phyloP scores from a whole-genome alignment of 2,888 invertebrate species.

The Drosophila villosipedis region DNA sequence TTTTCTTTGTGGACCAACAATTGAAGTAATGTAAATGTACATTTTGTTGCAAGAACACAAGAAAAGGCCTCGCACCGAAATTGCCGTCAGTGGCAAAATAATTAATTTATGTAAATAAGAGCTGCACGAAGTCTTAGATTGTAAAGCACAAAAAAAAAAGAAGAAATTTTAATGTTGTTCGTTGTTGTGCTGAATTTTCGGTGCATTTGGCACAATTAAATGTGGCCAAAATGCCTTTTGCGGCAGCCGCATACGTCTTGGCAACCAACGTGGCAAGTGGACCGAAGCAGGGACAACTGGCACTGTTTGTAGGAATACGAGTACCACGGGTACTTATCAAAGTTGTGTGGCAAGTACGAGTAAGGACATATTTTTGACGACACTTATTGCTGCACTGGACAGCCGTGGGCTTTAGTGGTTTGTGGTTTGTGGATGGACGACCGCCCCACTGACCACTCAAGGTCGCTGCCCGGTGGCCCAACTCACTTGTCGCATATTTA shows the following conservation, averaged over 20 bases:
- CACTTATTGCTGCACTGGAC: conserved; percentile 59
- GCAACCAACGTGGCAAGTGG: background rate
- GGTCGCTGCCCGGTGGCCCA: conserved; percentile 29
- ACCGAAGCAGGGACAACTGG: background rate
- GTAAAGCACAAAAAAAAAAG: background rate
- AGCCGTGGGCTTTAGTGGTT: conserved; percentile 44
- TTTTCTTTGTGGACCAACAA: background rate
- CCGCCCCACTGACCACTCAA: conserved; percentile 28
- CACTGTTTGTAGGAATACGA: conserved; percentile 1
- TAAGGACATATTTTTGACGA: conserved; percentile 54
- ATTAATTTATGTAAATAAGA: conserved; percentile 64
- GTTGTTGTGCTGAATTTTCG: conserved; percentile 15
- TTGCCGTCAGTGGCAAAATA: conserved; percentile 45
- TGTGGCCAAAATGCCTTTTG: conserved; percentile 37
- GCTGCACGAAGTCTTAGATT: conserved; percentile 36
- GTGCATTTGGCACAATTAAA: conserved; percentile 62
- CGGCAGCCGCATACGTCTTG: background rate
- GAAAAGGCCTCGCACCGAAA: conserved; percentile 13
- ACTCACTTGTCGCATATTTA: conserved; percentile 66
- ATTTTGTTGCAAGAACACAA: conserved; percentile 32
- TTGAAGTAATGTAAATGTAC: conserved; percentile 13
- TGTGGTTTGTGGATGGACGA: conserved; percentile 15
- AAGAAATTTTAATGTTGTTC: conserved; percentile 11
- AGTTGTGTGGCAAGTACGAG: conserved; percentile 33
- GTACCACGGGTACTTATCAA: conserved; percentile 40